These are phyloP conservation scores for Agelastica alni DNA, from an alignment of 2,888 invertebrate genomes.

Conservation along the genomic window DNA sequence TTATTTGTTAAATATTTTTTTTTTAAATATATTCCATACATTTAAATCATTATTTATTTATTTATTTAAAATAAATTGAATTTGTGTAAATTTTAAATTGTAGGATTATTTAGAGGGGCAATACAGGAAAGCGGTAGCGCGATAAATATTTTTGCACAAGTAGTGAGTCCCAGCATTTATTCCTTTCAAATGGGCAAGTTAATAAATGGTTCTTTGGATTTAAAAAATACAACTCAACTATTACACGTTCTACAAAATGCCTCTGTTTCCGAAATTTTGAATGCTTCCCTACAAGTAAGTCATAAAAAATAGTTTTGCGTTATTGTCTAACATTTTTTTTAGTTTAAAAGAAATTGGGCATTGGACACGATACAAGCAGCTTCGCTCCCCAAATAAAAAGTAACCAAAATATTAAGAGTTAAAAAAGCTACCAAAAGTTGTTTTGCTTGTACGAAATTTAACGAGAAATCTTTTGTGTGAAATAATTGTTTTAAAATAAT, in stretches of 20 bases:
- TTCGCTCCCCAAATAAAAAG: no score
- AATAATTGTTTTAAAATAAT: no score
- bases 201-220: background rate
- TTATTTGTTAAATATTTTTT: background rate
- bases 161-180: background rate
- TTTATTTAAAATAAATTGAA: background rate
- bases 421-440: no score
- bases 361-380: no score
- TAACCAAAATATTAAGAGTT: no score
- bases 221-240: background rate
- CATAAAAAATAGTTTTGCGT: no score
- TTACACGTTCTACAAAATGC: background rate
- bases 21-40: background rate
- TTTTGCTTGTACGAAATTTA: no score
- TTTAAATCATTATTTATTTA: no score
- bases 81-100: background rate
- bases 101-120: background rate
- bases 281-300: background rate
- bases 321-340: no score
- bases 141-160: background rate
- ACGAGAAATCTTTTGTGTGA: no score
- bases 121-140: background rate
- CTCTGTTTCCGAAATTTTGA: background rate
- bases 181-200: background rate
- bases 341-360: no score